Conservation (phyloP, 2,888 invertebrate species). For the Drosophila colorata region DNA sequence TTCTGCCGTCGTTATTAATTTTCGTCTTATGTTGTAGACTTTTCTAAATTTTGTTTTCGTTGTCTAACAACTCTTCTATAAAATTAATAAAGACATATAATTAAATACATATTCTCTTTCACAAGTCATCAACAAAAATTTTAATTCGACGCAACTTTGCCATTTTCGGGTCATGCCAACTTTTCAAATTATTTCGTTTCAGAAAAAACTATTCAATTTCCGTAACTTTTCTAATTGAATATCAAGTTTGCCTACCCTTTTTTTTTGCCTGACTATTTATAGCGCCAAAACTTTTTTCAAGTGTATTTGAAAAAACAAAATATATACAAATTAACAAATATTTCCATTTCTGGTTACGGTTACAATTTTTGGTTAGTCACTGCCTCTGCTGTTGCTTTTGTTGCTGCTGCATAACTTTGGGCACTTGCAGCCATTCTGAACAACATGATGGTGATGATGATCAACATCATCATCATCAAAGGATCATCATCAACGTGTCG, state of each 20-base stretch:
- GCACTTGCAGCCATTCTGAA: slow-evolving; percentile 27
- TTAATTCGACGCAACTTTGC: not conserved
- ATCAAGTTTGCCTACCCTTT: not conserved
- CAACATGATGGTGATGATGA: slow-evolving; percentile 13
- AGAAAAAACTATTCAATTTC: slow-evolving; percentile 7
- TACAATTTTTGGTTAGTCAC: slow-evolving; percentile 28
- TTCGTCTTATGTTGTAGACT: too few species aligned
- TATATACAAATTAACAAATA: slow-evolving; percentile 1
- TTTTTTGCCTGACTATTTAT: not conserved
- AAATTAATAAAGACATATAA: not conserved
- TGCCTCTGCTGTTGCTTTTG: slow-evolving; percentile 21
- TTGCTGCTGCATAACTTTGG: slow-evolving; percentile 53
- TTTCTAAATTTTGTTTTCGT: too few species aligned
- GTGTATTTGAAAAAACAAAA: not conserved
- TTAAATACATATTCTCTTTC: not conserved
- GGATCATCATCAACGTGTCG: slow-evolving; percentile 18
- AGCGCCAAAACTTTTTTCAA: not conserved
- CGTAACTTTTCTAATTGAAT: slow-evolving; percentile 15
- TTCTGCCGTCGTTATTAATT: too few species aligned
- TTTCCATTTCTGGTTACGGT: slow-evolving; percentile 28
- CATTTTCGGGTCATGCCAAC: slow-evolving; percentile 1
- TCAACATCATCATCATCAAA: slow-evolving; percentile 6
- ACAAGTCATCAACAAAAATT: not conserved
- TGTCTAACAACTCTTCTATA: not conserved
- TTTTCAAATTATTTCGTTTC: slow-evolving; percentile 10